Base-by-base conservation (phyloP, 2,797 vertebrate species). In the Nannoperca australis region DNA sequence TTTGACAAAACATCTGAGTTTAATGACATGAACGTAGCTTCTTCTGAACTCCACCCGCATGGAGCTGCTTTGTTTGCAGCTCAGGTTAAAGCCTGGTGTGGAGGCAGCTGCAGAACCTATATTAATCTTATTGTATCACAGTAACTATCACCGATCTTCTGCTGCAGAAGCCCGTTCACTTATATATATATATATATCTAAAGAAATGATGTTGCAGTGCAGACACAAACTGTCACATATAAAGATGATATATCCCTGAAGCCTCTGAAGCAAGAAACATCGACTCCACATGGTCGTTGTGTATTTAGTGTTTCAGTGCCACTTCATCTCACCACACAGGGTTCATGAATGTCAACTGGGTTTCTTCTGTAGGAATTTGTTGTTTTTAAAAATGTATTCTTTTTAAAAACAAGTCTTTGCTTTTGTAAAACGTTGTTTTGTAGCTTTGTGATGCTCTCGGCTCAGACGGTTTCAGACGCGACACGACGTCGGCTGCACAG, bases 221-320 rank as follows among this genome's bases (percentile, higher is more conserved):
- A 71, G 40, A 74, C 55, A 70, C 63, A 60, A 61, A 22, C 17
- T 40, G 32, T 62, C 76, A 72, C 70, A 58, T 81, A 27, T 22
- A 18, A 51, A 70, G 54, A 51, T 4, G 36, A 62, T 74, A 75
- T 76, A 82, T 90, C 89, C 84, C 76, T 83, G 85, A 50, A 61
- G 91, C 88, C 91, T 93, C 88, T 86, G 83, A 86, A 88, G 82
- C 87, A 18, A 76, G 56, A 78, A 81, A 32, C 77, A 22, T 63
- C 70, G 0, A 73, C 76, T 66, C 65, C 30, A 50, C 44, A 0
- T 2, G 0, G n/a, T 76, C 76, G 40, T 72, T 72, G 65, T 78
- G 44, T 34, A 50, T 83, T 88, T 80, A 82, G 77, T 74, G 80
- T 85, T 83, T 87, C 87, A 83, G 78, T 24, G 30, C 64, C 85